phyloP scores from a whole-genome alignment of 2,797 vertebrate species.

The Diplodus sargus region DNA sequence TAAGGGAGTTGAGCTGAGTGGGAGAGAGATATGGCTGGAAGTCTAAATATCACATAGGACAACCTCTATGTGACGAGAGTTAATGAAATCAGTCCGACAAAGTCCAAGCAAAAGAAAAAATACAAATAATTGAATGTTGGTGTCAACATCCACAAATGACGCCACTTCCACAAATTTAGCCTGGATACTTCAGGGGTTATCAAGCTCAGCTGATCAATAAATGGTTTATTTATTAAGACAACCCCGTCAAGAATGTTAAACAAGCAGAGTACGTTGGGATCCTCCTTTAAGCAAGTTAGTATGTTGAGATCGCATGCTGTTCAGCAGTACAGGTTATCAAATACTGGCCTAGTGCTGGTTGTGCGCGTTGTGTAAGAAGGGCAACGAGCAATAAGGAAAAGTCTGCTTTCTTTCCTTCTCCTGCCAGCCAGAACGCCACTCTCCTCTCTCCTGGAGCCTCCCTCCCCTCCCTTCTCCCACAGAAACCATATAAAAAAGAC shows the following conservation, averaged over 20 bases:
- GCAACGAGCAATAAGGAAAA: constrained; percentile 71
- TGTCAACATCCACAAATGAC: constrained; percentile 49
- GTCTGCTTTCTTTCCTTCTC: constrained; percentile 53
- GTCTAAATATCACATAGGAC: constrained; percentile 44
- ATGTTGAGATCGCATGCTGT: constrained; percentile 71
- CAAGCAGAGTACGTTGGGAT: constrained; percentile 65
- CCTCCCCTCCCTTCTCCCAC: constrained; percentile 36
- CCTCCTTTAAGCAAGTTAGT: constrained; percentile 69
- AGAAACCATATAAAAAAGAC: constrained; percentile 72
- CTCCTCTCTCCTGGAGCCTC: constrained; percentile 55
- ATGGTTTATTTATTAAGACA: constrained; percentile 64
- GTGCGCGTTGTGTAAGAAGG: constrained; percentile 63
- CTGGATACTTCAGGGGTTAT: constrained; percentile 47
- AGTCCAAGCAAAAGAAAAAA: not conserved
- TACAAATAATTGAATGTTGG: constrained; percentile 2
- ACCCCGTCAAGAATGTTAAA: constrained; percentile 58
- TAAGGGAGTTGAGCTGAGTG: constrained; percentile 46
- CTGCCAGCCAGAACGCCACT: constrained; percentile 38
- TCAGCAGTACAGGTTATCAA: constrained; percentile 75
- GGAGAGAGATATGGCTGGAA: constrained; percentile 62
- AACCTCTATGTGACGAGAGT: constrained; percentile 33
- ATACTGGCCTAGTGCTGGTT: constrained; percentile 83
- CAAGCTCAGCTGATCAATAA: constrained; percentile 55
- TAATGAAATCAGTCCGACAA: constrained; percentile 45
- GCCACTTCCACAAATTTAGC: constrained; percentile 44